phyloP scores from a whole-genome alignment of 2,888 invertebrate species.

The Bombylius discolor region DNA sequence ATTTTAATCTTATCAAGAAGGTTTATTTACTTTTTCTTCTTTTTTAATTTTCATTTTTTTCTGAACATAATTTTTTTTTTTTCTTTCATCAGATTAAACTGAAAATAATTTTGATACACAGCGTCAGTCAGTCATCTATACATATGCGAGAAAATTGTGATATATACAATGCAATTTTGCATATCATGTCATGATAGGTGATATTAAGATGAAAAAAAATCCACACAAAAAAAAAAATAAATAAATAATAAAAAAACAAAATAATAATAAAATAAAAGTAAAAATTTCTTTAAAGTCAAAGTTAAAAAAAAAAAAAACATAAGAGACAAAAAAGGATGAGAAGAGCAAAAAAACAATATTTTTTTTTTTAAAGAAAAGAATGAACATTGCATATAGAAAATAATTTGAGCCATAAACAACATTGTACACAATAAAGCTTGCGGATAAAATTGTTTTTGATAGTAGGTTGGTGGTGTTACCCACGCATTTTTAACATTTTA shows the following conservation, averaged over 20 bases:
- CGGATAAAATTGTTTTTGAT: background rate
- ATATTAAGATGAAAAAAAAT: slow-evolving; percentile 6
- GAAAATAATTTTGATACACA: too few species aligned
- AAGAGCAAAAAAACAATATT: too few species aligned
- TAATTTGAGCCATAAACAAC: slow-evolving; percentile 2
- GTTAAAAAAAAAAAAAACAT: too few species aligned
- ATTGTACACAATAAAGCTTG: background rate
- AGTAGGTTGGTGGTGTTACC: slow-evolving; percentile 7
- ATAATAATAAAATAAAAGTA: background rate
- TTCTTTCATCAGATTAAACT: too few species aligned
- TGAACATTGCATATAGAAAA: too few species aligned
- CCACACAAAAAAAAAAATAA: slow-evolving; percentile 1
- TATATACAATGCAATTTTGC: background rate
- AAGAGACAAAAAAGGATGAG: too few species aligned
- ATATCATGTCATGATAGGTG: slow-evolving; percentile 8
- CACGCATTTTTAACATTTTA: slow-evolving; percentile 4
- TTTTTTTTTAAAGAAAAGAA: too few species aligned
- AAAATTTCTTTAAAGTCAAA: background rate
- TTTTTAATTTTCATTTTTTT: too few species aligned
- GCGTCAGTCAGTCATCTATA: too few species aligned
- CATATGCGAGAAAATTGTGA: background rate
- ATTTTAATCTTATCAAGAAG: background rate
- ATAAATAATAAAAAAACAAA: too few species aligned
- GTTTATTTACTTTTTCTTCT: background rate
- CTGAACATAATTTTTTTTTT: too few species aligned